Base-by-base conservation (phyloP, 2,797 vertebrate genomes). In the Euthynnus affinis region DNA sequence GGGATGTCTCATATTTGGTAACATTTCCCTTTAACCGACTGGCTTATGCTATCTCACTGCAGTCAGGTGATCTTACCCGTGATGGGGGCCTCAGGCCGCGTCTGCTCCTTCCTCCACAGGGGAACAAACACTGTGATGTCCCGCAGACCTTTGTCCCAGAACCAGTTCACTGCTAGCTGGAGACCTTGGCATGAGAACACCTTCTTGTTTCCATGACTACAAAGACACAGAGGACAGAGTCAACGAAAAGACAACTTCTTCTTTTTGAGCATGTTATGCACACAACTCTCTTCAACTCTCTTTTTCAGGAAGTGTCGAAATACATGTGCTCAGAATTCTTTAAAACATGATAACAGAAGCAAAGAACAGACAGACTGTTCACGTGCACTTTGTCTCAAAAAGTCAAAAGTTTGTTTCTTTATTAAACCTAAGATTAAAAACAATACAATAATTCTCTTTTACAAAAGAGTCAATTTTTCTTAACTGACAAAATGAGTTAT, bases 51-150 rank as follows among this genome's bases (percentile, higher is more conserved):
- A 1, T 18, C 9, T 27, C 6, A 2, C 15, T 7, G 17, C 37
- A 17, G 37, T 22, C 40, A 52, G 12, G 22, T 76, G 37, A 44
- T 7, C 80, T 80, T 86, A 97, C 98, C 97, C 94, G 96, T 94
- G 49, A 98, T 97, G 13, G 96, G 96, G 0, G 94, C 93, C 27
- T 97, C 97, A 1, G 95, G 94, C 40, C 96, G 92, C 1, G 96
- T 88, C 48, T 95, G 95, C 27, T 97, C 96, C 87, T 97, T 98
- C 87, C 98, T 96, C 97, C 98, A 99, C 67, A 97, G 95, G 0
- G 97, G 97, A 1, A 99, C 96, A 74, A 99, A 98, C 74, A 98
- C 97, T 0, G 97, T 98, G 93, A 99, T 97, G 91, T 97, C 94
- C 1, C 93, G 94, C 82, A 98, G 94, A 4, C 97, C 97, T 85